Evolutionary conservation across 2,113 vertebrate species (phyloP).

Genomic region (Oreochromis tanganicae): DNA sequence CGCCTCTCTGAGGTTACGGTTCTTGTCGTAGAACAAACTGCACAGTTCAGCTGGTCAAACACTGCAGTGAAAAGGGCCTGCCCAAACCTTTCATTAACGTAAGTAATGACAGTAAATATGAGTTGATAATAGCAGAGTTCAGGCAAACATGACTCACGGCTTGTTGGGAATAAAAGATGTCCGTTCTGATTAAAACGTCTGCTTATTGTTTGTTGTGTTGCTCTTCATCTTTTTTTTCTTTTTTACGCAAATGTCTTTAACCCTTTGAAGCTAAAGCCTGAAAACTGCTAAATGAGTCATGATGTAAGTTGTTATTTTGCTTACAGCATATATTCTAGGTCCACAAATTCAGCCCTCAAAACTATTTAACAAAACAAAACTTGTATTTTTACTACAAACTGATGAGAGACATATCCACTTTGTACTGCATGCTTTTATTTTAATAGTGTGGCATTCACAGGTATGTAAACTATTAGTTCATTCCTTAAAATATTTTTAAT

Average conservation of each 20-base stretch:
- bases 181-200: background rate
- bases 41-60: constrained; percentile 53
- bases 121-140: constrained; percentile 31
- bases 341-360: background rate
- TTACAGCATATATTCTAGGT: background rate
- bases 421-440: background rate
- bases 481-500: background rate
- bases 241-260: background rate
- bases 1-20: background rate
- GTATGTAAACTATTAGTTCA: background rate
- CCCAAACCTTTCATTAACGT: constrained; percentile 19
- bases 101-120: constrained; percentile 33
- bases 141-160: constrained; percentile 10
- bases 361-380: background rate
- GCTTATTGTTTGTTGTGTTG: background rate
- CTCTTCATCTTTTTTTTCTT: background rate
- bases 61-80: background rate
- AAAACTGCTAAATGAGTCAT: background rate
- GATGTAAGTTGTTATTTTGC: background rate
- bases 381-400: background rate
- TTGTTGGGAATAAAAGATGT: background rate
- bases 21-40: background rate
- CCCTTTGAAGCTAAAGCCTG: background rate
- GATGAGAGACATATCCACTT: background rate
- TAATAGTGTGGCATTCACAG: background rate